Base-by-base conservation (phyloP, 2,797 vertebrate genomes). In the Denticeps clupeoides region DNA sequence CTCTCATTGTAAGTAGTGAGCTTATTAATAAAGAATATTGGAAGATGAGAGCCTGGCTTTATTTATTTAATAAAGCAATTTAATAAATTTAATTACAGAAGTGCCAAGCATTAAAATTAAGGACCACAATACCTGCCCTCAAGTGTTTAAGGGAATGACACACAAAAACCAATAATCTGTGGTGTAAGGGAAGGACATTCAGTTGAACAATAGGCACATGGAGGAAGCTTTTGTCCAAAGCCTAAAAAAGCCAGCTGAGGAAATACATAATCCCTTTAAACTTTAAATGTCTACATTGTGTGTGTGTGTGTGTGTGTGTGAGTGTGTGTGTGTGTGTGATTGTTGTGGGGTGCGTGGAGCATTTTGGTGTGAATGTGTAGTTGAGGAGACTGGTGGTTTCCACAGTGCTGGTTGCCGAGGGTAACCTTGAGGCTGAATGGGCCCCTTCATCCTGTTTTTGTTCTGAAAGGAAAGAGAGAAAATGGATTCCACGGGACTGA, bases 401-500 rank as follows among this genome's bases (percentile, higher is more conserved):
- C 76, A 78, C 35, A 59, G 31, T 37, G 50, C 45, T 18, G 26
- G 64, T 63, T 61, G 57, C 57, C 10, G 40, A 44, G 62, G 43
- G 79, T 77, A 82, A 83, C 80, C 58, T 68, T 11, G 31, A 45
- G 62, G 60, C 79, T 84, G 77, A 79, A 83, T 81, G 81, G 75
- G 71, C 55, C 75, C 66, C 75, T 82, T 84, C 75, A 81, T 85
- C 78, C 78, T 83, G 75, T 80, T 82, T 82, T 80, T 79, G 65
- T 49, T 58, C 61, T 81, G 75, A 84, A 81, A 83, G 77, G 81
- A 83, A 81, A 81, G 47, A 53, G 58, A 64, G 66, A 77, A 70
- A 69, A 77, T 71, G 65, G 71, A 77, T 49, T 69, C 67, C 65
- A 47, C 32, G 12, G 32, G 62, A 41, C 65, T 59, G 33, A 56